Base-by-base conservation (phyloP, 2,797 vertebrate species). In the Calcarius lapponicus region DNA sequence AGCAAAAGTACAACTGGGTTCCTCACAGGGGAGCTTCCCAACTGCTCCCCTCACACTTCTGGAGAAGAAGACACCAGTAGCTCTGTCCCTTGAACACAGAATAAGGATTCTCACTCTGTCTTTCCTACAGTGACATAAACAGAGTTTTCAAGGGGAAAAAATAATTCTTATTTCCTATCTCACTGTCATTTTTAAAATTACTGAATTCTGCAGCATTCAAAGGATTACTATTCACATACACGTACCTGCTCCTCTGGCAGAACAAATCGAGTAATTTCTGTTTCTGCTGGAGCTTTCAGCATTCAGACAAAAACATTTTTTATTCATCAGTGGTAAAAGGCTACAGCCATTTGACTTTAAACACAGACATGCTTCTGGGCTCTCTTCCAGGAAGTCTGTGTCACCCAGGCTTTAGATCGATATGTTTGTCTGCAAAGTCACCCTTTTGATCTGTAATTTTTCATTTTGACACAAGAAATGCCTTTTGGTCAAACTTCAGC, bases 361-460 rank as follows among this genome's bases (percentile, higher is more conserved):
- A 94, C 92, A 92, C 94, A 96, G 94, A 94, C 96, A 94, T 91
- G 92, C 91, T 96, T 96, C 96, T 96, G 94, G 96, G 94, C 97
- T 95, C 86, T 92, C 74, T 88, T 96, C 95, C 95, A 97, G 95
- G 94, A 96, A 96, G 94, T 91, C 96, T 96, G 95, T 95, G 95
- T 95, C 94, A 93, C 91, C 87, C 90, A 75, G 93, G 93, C 95
- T 97, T 90, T 90, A 95, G 94, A 96, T 96, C 90, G 82, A 96
- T 96, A 90, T 95, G 94, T 94, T 97, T 96, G 92, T 96, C 96
- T 96, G 96, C 96, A 92, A 91, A 95, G 93, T 96, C 96, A 96
- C 94, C 96, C 85, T 93, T 96, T 95, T 95, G 94, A 96, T 96
- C 95, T 86, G 94, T 74, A 89, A 96, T 97, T 97, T 96, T 97